phyloP scores from a whole-genome alignment of 2,888 invertebrate genomes.

The Phrixothrix hirtus region DNA sequence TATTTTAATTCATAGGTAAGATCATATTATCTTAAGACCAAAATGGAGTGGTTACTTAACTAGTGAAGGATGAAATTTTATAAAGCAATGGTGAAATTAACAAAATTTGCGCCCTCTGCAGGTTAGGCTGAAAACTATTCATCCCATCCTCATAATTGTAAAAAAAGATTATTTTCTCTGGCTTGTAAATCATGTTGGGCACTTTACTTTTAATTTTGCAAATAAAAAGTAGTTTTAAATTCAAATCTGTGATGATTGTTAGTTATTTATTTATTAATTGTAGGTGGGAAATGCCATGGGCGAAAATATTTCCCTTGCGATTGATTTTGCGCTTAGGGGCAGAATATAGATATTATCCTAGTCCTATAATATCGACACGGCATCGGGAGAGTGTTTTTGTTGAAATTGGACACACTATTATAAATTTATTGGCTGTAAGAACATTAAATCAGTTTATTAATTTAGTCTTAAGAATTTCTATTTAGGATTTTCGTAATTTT shows the following conservation, averaged over 20 bases:
- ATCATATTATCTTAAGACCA: too few relatives aligned
- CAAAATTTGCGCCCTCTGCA: too few relatives aligned
- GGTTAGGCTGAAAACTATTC: too few relatives aligned
- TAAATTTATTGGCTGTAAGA: conserved; percentile 75
- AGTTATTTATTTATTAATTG: conserved; percentile 22
- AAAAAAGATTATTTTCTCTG: too few relatives aligned
- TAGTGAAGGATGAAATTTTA: too few relatives aligned
- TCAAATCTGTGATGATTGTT: too few relatives aligned
- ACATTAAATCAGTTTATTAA: background rate
- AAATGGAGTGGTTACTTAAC: too few relatives aligned
- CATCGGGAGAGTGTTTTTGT: conserved; percentile 78
- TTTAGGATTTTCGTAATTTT: conserved; percentile 78
- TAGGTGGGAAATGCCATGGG: conserved; percentile 80
- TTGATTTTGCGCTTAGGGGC: conserved; percentile 79
- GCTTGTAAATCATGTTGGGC: too few relatives aligned
- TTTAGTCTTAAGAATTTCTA: conserved; percentile 19
- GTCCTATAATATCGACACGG: conserved; percentile 77
- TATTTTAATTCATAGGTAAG: conserved; percentile 73
- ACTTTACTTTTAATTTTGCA: too few relatives aligned
- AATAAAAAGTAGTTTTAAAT: too few relatives aligned
- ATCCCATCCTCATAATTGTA: too few relatives aligned
- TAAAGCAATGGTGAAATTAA: too few relatives aligned
- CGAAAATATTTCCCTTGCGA: conserved; percentile 75
- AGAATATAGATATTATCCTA: conserved; percentile 84
- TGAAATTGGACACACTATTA: conserved; percentile 86